Evolutionary conservation across 2,797 vertebrate species (phyloP).

Genomic region (Linurgus olivaceus): DNA sequence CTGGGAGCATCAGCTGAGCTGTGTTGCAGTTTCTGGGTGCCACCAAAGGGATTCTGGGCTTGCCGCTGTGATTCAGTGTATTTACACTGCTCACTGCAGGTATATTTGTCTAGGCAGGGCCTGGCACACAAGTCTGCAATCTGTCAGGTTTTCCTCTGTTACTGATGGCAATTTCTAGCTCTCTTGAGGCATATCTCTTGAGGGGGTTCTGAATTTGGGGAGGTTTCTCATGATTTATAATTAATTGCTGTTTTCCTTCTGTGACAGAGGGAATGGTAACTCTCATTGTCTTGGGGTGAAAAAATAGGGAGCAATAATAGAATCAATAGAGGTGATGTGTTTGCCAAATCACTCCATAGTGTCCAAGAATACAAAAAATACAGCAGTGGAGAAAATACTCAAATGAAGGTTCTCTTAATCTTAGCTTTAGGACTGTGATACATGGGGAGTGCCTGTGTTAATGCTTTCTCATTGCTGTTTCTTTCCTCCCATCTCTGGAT

Average conservation of each 20-base stretch:
- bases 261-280: neutral
- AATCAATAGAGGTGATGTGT: neutral
- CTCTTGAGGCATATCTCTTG: neutral
- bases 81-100: slow-evolving; percentile 12
- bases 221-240: neutral
- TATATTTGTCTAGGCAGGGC: neutral
- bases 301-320: neutral
- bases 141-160: neutral
- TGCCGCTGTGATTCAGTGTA: neutral
- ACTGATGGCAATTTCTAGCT: neutral
- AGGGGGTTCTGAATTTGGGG: neutral
- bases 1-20: neutral
- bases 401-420: neutral
- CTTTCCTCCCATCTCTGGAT: neutral
- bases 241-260: neutral
- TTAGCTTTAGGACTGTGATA: neutral
- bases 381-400: neutral
- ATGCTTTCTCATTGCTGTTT: neutral
- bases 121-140: neutral
- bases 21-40: neutral
- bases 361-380: neutral
- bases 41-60: neutral
- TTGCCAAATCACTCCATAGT: slow-evolving; percentile 12
- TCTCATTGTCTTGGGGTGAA: neutral
- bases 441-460: neutral